Evolutionary conservation across 1,140 invertebrate species (phyloP), one percentile per base, ranked within the genome.

Genomic region (Mylabris phalerata): DNA sequence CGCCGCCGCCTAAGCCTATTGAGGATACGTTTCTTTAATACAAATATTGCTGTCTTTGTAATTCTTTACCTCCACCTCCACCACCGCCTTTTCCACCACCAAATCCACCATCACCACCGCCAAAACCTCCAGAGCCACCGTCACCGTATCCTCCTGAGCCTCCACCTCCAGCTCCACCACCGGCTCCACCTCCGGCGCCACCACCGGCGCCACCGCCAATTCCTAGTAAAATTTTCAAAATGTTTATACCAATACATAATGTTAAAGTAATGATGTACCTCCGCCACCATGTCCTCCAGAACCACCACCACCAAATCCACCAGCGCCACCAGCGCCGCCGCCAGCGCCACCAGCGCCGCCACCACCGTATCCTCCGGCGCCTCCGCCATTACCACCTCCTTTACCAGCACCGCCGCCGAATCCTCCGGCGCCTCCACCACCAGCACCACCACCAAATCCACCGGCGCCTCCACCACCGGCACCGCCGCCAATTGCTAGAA

Each of bases 401-500:
- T 13, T n/a, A 24, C 47, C 47, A 10, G 32, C 38, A 9, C 55
- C 55, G 26, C 46, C 39, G 10, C 40, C 45, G 11, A 24, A 32
- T 6, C 52, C 52, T 32, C 52, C 46, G n/a, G 19, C 40, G 9
- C 55, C 55, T 5, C 55, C 55, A 5, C 52, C 44, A 13, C 19
- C n/a, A 19, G 25, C 52, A 4, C 45, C 44, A 13, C 44, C 46
- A 5, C n/a, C 46, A 25, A n/a, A 26, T 19, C 41, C 48, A 46
- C 39, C 50, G 9, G n/a, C 49, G n/a, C 49, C 49, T n/a, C 27
- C 49, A 13, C 24, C 11, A 7, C 49, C 49, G 6, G 25, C 42
- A n/a, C 49, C 49, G 10, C 49, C 49, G 9, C 27, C 49, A 4
- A 41, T 13, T 19, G 19, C 19, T 19, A 19, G 19, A 19, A 19